A percentile compares a stretch with the other conserved stretches of the same genome.
phyloP scores from a whole-genome alignment of 2,888 invertebrate genomes.

The Drosophila mettleri region DNA sequence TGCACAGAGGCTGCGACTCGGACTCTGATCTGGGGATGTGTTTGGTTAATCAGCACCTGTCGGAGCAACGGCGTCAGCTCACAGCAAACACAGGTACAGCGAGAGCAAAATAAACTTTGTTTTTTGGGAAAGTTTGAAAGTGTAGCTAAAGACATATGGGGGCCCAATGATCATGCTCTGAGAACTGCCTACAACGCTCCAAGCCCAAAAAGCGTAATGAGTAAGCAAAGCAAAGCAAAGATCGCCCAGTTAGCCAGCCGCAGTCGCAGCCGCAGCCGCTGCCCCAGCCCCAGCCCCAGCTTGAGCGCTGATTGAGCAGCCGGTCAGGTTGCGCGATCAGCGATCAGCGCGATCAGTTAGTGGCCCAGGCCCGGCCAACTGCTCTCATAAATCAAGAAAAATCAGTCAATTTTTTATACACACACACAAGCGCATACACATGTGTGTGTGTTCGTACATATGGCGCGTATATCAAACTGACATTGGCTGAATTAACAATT shows the following conservation, averaged over 20 bases:
- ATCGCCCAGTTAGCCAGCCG: constrained; percentile 30
- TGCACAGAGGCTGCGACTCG: constrained; percentile 27
- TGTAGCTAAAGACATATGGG: constrained; percentile 67
- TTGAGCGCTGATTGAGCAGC: constrained; percentile 51
- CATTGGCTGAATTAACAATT: constrained; percentile 81
- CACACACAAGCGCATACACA: background rate
- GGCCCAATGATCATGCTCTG: constrained; percentile 56
- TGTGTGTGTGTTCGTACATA: constrained; percentile 23
- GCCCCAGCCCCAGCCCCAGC: constrained; percentile 1
- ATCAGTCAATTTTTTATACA: constrained; percentile 76
- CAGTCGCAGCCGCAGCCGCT: background rate
- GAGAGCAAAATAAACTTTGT: constrained; percentile 23
- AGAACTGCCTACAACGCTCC: constrained; percentile 45
- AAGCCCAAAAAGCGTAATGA: constrained; percentile 41
- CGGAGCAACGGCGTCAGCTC: constrained; percentile 58
- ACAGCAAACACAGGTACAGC: constrained; percentile 56
- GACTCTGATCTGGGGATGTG: constrained; percentile 57
- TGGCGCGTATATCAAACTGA: constrained; percentile 70
- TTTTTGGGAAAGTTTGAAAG: constrained; percentile 75
- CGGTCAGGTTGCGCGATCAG: constrained; percentile 43
- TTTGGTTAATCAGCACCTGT: constrained; percentile 80
- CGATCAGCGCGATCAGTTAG: constrained; percentile 39
- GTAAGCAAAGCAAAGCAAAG: constrained; percentile 50
- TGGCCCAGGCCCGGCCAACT: constrained; percentile 18
- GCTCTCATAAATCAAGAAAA: constrained; percentile 79